Percentiles rank a stretch among this genome's conserved stretches.
These are phyloP conservation scores for Puntigrus tetrazona DNA, from an alignment of 2,113 vertebrate species.

Conservation along the genomic window DNA sequence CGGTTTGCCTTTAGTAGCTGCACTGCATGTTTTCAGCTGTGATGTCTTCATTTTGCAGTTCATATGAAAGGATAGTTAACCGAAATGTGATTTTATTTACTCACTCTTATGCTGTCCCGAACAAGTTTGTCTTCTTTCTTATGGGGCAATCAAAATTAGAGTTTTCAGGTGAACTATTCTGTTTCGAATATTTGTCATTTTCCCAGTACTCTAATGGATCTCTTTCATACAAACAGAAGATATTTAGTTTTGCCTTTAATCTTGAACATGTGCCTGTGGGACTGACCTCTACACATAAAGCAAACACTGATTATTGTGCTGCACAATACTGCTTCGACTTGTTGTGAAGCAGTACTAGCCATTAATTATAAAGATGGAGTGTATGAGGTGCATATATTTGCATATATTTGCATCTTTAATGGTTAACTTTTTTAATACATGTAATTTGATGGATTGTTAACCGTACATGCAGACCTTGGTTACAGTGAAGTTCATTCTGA, in stretches of 20 bases:
- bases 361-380: slow-evolving; percentile 28
- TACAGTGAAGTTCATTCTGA: not conserved
- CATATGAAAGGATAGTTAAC: not conserved
- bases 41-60: too few species aligned
- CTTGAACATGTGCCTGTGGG: slow-evolving; percentile 5
- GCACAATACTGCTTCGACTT: slow-evolving; percentile 12
- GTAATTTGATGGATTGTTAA: not conserved
- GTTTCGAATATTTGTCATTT: not conserved
- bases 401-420: slow-evolving; percentile 27
- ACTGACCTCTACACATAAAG: slow-evolving; percentile 16
- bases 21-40: not conserved
- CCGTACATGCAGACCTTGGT: not conserved
- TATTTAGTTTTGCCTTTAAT: not conserved
- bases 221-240: slow-evolving; percentile 23
- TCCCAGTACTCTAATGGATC: not conserved
- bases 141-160: not conserved
- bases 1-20: not conserved
- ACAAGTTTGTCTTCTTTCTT: not conserved
- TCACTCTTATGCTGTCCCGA: not conserved
- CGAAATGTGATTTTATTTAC: not conserved
- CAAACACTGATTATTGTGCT: slow-evolving; percentile 29
- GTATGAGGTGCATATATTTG: slow-evolving; percentile 2
- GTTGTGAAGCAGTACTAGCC: slow-evolving; percentile 9
- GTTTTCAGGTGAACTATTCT: too few species aligned
- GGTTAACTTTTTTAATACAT: not conserved